Evolutionary conservation across 2,797 vertebrate genomes (phyloP), one percentile per base, ranked within the genome.

Genomic region (Hemitrygon akajei): DNA sequence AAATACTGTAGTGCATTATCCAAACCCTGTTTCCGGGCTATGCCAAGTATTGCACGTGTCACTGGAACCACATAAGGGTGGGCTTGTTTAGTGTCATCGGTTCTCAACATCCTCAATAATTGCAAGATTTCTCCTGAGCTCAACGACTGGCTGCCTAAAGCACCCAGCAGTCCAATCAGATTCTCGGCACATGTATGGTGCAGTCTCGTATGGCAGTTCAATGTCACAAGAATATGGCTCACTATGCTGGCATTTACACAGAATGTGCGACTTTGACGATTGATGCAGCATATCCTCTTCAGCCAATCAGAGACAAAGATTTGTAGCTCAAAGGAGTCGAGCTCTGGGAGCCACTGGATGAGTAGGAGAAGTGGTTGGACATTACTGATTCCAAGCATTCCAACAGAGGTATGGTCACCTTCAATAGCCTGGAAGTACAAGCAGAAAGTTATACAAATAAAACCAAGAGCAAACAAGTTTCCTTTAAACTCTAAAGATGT

Each of bases 1-100:
- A 99, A 99, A 96, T 99, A 99, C 95, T 99, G 98, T 96, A 98
- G 97, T 94, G 98, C 98, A 58, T 97, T 98, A 94, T 98, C 98
- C 91, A 99, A 95, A 71, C 98, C 98, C 95, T 98, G 98, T 95
- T 98, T 98, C 0, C 98, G 97, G 12, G 98, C 98, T 97, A 99
- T 98, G 34, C 96, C 96, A 75, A 99, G 96, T 71, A 99, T 95
- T 1, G 98, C 97, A 94, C 97, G 96, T 94, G 98, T 96, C 18
- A 98, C 97, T 0, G 98, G 97, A 91, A 96, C 96, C 22, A 97
- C 97, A 0, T 98, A 98, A 0, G 98, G 98, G 94, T 99, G 98
- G 0, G 96, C 95, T 60, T 69, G 95, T 25, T 96, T 95, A 3
- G 96, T 93, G 94, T 98, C 97, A 11, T 96, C 96, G 18, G 97